Percentiles rank a stretch among this genome's conserved stretches.
These are phyloP conservation scores for Rana temporaria DNA, from an alignment of 2,113 vertebrate species.

Conservation along the genomic window DNA sequence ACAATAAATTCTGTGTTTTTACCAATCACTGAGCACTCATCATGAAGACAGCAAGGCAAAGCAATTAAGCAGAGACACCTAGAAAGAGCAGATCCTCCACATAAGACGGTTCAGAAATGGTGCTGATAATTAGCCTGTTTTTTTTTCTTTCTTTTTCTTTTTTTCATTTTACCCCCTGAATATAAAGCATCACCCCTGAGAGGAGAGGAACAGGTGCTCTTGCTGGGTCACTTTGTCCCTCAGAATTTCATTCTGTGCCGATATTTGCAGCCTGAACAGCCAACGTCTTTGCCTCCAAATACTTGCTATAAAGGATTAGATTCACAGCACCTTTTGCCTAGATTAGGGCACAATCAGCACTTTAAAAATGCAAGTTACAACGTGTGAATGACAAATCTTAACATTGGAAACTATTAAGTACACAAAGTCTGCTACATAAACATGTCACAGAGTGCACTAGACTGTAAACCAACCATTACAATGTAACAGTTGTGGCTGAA, in stretches of 20 bases:
- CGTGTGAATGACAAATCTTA: no score
- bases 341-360: no score
- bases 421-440: not conserved
- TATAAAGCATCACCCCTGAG: not conserved
- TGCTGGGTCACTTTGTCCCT: not conserved
- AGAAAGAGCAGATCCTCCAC: conserved; percentile 74
- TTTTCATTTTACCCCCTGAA: not conserved
- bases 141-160: not conserved
- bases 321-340: no score
- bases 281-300: no score
- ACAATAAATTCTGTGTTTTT: conserved; percentile 79
- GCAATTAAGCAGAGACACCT: conserved; percentile 80
- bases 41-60: conserved; percentile 76
- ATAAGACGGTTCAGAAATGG: conserved; percentile 23
- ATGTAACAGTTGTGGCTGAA: not conserved
- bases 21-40: conserved; percentile 52
- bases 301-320: not conserved
- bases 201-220: conserved; percentile 36
- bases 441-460: not conserved
- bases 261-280: no score
- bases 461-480: not conserved
- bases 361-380: no score
- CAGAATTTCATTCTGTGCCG: not conserved
- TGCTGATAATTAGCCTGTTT: conserved; percentile 45
- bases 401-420: no score